A percentile compares a stretch with the other conserved stretches of the same genome.
Evolutionary conservation across 2,888 invertebrate species (phyloP).

Genomic region (Spisula subtruncata): DNA sequence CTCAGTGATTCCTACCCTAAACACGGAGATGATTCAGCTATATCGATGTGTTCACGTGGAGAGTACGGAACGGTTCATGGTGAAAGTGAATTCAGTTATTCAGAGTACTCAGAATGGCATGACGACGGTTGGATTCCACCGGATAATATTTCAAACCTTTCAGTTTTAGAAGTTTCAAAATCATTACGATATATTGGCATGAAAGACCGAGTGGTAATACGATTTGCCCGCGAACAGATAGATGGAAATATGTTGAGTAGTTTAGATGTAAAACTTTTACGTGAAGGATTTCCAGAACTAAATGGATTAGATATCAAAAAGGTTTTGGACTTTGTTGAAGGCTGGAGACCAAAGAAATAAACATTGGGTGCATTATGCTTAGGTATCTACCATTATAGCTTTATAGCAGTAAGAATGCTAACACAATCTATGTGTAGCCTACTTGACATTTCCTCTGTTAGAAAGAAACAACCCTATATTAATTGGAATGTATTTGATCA

Average conservation of each 20-base stretch:
- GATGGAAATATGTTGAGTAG: conserved; percentile 85
- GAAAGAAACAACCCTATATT: no score
- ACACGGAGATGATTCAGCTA: conserved; percentile 84
- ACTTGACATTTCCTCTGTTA: no score
- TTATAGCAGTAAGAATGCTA: no score
- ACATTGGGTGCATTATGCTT: no score
- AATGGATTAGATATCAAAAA: conserved; percentile 86
- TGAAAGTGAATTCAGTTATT: conserved; percentile 83
- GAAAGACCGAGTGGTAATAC: conserved; percentile 83
- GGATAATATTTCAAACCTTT: conserved; percentile 77
- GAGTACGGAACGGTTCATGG: conserved; percentile 80
- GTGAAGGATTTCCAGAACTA: conserved; percentile 86
- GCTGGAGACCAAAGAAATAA: conserved; percentile 86
- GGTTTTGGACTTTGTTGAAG: conserved; percentile 85
- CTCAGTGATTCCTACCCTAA: conserved; percentile 76
- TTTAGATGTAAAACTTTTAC: conserved; percentile 82
- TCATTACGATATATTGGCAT: conserved; percentile 86
- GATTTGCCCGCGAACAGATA: conserved; percentile 85
- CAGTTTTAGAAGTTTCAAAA: conserved; percentile 83
- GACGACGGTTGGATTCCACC: conserved; percentile 85
- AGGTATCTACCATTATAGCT: no score
- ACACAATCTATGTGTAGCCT: no score
- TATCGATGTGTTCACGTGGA: conserved; percentile 80
- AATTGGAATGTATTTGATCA: no score
- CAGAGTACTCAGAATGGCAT: conserved; percentile 78